phyloP scores from a whole-genome alignment of 2,888 invertebrate species.

The Dyspetes luteomarginatus region DNA sequence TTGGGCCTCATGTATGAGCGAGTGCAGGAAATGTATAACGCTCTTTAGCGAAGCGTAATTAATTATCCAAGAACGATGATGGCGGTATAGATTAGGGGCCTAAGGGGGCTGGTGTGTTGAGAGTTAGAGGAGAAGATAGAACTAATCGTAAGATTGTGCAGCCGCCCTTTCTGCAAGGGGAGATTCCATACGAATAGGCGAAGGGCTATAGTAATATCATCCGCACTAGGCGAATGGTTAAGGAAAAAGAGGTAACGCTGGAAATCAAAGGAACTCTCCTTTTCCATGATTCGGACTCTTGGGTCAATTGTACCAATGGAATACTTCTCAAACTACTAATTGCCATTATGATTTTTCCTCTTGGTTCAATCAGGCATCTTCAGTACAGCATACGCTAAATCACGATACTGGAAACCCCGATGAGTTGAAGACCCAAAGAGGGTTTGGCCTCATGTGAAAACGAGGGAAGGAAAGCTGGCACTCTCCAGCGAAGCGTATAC shows the following conservation, averaged over 20 bases:
- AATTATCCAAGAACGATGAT: conserved; percentile 43
- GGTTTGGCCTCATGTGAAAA: conserved; percentile 16
- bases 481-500: conserved; percentile 29
- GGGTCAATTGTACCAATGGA: conserved; percentile 18
- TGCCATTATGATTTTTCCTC: background rate
- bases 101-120: conserved; percentile 57
- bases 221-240: conserved; percentile 83
- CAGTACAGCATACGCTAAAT: background rate
- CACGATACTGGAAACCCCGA: background rate
- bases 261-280: conserved; percentile 40
- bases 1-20: conserved; percentile 13
- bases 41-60: conserved; percentile 26
- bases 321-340: background rate
- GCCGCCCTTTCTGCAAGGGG: conserved; percentile 67
- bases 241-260: conserved; percentile 81
- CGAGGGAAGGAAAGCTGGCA: background rate
- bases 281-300: background rate
- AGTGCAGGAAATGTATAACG: background rate
- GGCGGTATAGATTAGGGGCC: conserved; percentile 43
- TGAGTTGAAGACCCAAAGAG: background rate
- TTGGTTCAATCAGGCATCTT: conserved; percentile 8
- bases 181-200: conserved; percentile 41
- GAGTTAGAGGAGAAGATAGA: conserved; percentile 47
- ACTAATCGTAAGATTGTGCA: conserved; percentile 59
- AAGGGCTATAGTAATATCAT: conserved; percentile 82